Evolutionary conservation across 2,113 vertebrate genomes (phyloP).

Genomic region (Strix uralensis): DNA sequence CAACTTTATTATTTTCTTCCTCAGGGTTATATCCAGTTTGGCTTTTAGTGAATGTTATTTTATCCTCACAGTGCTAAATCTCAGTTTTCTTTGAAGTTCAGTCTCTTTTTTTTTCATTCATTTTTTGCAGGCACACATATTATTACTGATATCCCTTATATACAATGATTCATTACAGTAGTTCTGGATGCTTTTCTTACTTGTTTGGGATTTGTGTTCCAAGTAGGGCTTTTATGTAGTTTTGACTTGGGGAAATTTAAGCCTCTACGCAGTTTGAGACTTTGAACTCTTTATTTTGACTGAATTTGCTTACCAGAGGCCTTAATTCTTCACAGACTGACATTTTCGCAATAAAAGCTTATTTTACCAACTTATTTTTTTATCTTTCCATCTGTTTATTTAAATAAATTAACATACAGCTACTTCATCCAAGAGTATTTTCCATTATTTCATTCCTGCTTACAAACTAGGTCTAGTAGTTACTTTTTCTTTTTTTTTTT

Average conservation of each 20-base stretch:
- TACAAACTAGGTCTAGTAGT: background rate
- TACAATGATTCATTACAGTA: background rate
- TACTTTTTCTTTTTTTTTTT: background rate
- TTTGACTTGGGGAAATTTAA: background rate
- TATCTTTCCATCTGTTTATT: background rate
- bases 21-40: background rate
- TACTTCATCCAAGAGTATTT: background rate
- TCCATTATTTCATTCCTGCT: background rate
- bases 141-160: background rate
- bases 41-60: background rate
- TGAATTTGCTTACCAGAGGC: background rate
- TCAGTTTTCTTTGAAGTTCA: background rate
- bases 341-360: background rate
- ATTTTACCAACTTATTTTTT: background rate
- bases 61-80: background rate
- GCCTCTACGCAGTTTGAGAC: background rate
- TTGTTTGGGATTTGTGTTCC: background rate
- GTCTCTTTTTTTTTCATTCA: background rate
- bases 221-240: background rate
- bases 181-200: background rate
- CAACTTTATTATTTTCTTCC: background rate
- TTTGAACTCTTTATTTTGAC: background rate
- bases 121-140: background rate
- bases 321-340: background rate
- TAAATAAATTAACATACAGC: background rate